Base-by-base conservation (phyloP, 2,113 vertebrate genomes). In the Pardalotus punctatus region DNA sequence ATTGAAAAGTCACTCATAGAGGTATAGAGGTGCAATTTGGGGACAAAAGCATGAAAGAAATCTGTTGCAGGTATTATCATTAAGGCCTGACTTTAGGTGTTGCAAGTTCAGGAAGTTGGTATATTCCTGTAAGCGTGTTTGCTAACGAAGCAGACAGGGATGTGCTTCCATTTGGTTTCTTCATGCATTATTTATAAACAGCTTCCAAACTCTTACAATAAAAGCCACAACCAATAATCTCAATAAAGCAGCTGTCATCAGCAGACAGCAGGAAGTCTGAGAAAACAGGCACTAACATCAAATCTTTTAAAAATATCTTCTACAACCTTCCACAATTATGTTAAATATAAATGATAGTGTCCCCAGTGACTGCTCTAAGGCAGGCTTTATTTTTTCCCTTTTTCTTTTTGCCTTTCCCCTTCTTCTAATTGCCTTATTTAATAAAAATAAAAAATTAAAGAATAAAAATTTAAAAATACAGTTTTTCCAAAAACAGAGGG, bases 181-280 rank as follows among this genome's bases (percentile, higher is more conserved):
- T 92, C 69, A 87, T 78, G 66, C 31, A 66, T 95, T 73, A 87
- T 87, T 95, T 89, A 94, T 50, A 81, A 92, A 66, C 28, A 71
- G n/a, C 47, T 81, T 87, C 60, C 71, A 70, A 81, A 86, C 17
- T 67, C 57, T 56, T 64, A 56, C 5, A 81, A 56, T 71, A 91
- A 86, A 94, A 78, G 67, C 45, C 22, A 57, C 47, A 87, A 78
- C 78, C 73, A 93, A 90, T 84, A 81, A 93, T 76, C 74, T 80
- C 82, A 90, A 42, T 0, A 1, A 94, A 88, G 57, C 62, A 86
- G 86, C 70, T 79, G 65, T 50, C 82, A 85, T 25, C 47, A 74
- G 88, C 45, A 76, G 81, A 11, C 85, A 85, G 85, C 56, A 90
- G 51, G 73, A 62, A 84, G 31, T 38, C 74, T 67, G 40, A 90